Evolutionary conservation across 2,888 invertebrate genomes (phyloP).

Genomic region (Tetragonula carbonaria): DNA sequence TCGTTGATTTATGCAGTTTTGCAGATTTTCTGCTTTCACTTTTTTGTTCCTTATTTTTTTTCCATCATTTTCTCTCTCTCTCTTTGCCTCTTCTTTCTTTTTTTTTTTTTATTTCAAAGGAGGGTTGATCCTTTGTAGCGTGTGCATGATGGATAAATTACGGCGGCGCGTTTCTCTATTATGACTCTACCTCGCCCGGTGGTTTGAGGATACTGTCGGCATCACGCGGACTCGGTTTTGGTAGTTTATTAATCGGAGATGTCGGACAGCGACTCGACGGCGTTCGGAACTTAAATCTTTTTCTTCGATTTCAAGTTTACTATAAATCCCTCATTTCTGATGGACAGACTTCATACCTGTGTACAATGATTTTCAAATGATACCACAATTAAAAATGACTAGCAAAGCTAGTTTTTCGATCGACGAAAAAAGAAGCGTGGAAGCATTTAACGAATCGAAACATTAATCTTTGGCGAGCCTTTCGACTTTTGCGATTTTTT

Average conservation of each 20-base stretch:
- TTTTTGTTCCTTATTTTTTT: constrained; percentile 4
- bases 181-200: not conserved
- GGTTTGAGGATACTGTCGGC: not conserved
- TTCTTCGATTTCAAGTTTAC: not conserved
- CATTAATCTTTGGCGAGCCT: constrained; percentile 25
- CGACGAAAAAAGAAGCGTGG: not conserved
- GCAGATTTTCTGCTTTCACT: constrained; percentile 37
- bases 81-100: not conserved
- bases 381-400: not conserved
- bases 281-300: not conserved
- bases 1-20: constrained; percentile 45
- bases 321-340: not conserved
- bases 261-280: not conserved
- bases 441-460: not conserved
- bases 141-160: constrained; percentile 7
- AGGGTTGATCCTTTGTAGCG: constrained; percentile 9
- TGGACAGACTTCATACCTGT: not conserved
- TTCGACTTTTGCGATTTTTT: not conserved
- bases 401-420: no score
- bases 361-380: not conserved
- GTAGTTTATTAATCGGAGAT: not conserved
- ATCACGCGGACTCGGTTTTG: not conserved
- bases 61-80: not conserved
- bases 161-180: constrained; percentile 19
- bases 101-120: not conserved